Percentiles rank a stretch among this genome's conserved stretches.
phyloP scores from a whole-genome alignment of 2,113 vertebrate species.

The Hemiscyllium ocellatum region DNA sequence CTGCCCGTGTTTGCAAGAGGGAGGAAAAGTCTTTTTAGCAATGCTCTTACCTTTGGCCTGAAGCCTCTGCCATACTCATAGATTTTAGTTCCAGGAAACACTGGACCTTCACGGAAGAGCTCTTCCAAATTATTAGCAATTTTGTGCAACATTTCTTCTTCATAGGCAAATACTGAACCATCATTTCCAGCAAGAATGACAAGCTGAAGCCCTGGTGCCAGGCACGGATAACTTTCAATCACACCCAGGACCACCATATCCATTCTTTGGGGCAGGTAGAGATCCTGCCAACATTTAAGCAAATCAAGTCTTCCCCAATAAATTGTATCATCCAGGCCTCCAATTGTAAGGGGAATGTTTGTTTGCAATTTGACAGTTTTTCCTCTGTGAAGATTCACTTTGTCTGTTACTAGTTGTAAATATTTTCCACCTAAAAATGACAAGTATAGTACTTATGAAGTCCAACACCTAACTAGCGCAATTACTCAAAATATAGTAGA shows the following conservation, averaged over 20 bases:
- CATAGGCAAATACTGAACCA: conserved; percentile 35
- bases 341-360: background rate
- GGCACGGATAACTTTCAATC: conserved; percentile 30
- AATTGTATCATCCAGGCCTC: conserved; percentile 35
- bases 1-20: no score
- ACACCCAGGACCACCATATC: conserved; percentile 40
- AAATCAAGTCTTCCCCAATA: conserved; percentile 33
- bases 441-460: background rate
- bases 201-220: conserved; percentile 36
- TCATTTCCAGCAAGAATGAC: conserved; percentile 37
- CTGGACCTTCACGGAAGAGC: background rate
- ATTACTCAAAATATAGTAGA: background rate
- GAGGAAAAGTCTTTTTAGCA: background rate
- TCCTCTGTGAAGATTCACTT: conserved; percentile 19
- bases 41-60: background rate
- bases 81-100: background rate
- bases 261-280: conserved; percentile 37
- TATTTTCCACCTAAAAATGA: background rate
- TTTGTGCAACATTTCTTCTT: conserved; percentile 39
- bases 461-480: background rate
- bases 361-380: fast-evolving
- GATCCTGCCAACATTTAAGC: conserved; percentile 32
- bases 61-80: background rate
- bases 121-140: background rate
- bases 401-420: background rate